A percentile compares a stretch with the other conserved stretches of the same genome.
Conservation (phyloP, 2,888 invertebrate genomes). For the Thyatira batis region DNA sequence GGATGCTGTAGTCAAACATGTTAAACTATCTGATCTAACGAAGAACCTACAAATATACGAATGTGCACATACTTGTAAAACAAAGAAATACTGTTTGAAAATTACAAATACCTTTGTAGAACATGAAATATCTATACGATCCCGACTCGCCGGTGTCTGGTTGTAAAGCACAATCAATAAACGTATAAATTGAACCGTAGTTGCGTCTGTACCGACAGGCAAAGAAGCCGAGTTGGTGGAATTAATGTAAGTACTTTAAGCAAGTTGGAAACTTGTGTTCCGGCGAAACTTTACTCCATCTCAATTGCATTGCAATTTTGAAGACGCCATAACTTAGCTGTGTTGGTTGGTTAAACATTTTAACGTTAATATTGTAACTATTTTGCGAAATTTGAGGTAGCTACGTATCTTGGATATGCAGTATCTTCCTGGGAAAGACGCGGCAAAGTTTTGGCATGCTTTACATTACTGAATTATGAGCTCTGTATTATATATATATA, state of each 20-base stretch:
- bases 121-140: not conserved
- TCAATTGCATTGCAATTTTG: slow-evolving; percentile 25
- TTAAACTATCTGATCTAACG: too few relatives aligned
- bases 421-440: not conserved
- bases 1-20: too few relatives aligned
- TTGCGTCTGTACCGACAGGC: slow-evolving; percentile 5
- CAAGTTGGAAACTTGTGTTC: slow-evolving; percentile 8
- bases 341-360: slow-evolving; percentile 6
- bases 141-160: not conserved
- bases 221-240: slow-evolving; percentile 12
- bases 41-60: too few relatives aligned
- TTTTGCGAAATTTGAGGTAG: not conserved
- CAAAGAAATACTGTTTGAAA: too few relatives aligned
- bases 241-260: slow-evolving; percentile 14
- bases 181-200: not conserved
- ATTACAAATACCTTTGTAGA: not conserved
- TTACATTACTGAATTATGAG: not conserved
- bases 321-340: slow-evolving; percentile 11
- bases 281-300: slow-evolving; percentile 15
- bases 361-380: slow-evolving; percentile 7
- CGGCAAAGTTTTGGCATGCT: not conserved
- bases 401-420: slow-evolving; percentile 3
- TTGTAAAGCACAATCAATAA: not conserved
- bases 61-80: too few relatives aligned
- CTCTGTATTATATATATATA: not conserved